phyloP scores from a whole-genome alignment of 2,888 invertebrate genomes.

The Andrena fulva region DNA sequence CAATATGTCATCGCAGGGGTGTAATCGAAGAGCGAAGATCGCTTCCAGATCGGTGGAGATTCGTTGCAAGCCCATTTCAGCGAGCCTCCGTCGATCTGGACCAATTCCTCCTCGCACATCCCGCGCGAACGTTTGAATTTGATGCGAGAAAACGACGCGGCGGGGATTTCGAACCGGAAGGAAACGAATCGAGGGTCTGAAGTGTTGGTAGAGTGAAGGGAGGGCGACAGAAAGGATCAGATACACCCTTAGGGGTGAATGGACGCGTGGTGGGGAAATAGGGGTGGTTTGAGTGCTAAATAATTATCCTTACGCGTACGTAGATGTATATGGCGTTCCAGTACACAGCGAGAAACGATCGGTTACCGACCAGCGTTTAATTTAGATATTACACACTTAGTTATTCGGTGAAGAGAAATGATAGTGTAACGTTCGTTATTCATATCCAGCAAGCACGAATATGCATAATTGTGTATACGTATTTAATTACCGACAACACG shows the following conservation, averaged over 20 bases:
- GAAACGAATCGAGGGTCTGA: conserved; percentile 2
- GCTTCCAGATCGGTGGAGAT: not conserved
- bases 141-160: conserved; percentile 51
- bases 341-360: conserved; percentile 66
- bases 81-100: not conserved
- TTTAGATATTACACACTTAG: conserved; percentile 73
- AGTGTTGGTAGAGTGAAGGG: not conserved
- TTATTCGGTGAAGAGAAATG: conserved; percentile 76
- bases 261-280: not conserved
- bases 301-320: conserved; percentile 51
- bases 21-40: not conserved
- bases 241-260: not conserved
- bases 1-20: conserved; percentile 30
- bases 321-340: conserved; percentile 61
- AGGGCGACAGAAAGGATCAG: too few species aligned
- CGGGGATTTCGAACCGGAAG: conserved; percentile 16
- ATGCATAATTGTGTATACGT: conserved; percentile 76
- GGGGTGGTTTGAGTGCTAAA: conserved; percentile 51
- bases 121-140: conserved; percentile 27
- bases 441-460: conserved; percentile 82
- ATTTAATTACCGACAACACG: conserved; percentile 69
- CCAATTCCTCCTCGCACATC: not conserved
- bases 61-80: not conserved
- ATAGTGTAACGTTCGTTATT: conserved; percentile 75
- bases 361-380: conserved; percentile 69